Evolutionary conservation across 92 coral and sea anemone species (phyloP), one percentile per base, ranked within the genome.

Genomic region (Epizoanthus stellaris): DNA sequence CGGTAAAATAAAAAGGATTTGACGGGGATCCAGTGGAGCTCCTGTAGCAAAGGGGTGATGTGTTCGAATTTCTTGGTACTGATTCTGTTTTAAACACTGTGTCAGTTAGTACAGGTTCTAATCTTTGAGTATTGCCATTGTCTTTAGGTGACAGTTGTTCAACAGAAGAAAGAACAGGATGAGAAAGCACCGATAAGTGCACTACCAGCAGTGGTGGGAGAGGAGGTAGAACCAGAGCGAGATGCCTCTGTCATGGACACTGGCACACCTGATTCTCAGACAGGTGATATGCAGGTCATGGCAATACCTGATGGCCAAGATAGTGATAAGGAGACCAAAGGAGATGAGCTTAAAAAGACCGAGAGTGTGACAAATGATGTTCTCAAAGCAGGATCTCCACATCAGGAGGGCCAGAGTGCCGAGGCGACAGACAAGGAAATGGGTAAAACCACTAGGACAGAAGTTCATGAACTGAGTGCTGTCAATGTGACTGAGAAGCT

Each of bases 271-370:
- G 71, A 62, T 21, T 7, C 71, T 7, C 61, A 63, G 39, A 11
- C 15, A 7, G 9, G 2, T 57, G 30, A 39, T 12, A 8, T 23
- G 30, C 36, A 21, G 2, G 8, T 40, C 5, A 43, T 61, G 42
- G 60, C 83, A 19, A 59, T 19, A 20, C 83, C 83, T 10, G 83
- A 79, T 30, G 70, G 73, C 10, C 61, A 64, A 13, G 82, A 77
- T n/a, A 62, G 71, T 6, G 25, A 17, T 15, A 76, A 30, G 2
- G 38, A 15, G 4, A 8, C 57, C 36, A 60, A 8, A 11, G 21
- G 70, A 16, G 7, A 30, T 3, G 69, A 25, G 19, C 15, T 2
- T 17, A 30, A 38, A 43, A 74, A 52, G 38, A 19, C 7, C 4
- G 60, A 52, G 3, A 14, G 25, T n/a, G 63, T 61, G 3, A 34